These are phyloP conservation scores for Cataglyphis rosenhaueri DNA, from an alignment of 2,888 invertebrate genomes.

Conservation along the genomic window DNA sequence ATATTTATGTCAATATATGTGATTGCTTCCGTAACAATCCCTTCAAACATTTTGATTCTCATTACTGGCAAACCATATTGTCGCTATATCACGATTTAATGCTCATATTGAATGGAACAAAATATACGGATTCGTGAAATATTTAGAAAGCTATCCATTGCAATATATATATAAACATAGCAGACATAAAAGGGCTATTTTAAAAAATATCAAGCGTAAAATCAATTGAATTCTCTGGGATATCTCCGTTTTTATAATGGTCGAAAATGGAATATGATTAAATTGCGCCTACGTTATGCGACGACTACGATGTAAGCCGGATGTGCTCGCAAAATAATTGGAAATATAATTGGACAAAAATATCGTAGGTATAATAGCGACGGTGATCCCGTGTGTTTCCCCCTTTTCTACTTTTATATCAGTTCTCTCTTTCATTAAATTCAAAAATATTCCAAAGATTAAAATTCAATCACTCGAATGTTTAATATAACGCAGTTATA, in stretches of 20 bases:
- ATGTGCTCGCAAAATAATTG: constrained; percentile 55
- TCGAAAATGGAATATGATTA: constrained; percentile 50
- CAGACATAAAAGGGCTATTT: constrained; percentile 31
- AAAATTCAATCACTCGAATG: constrained; percentile 63
- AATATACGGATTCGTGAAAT: constrained; percentile 1
- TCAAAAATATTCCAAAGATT: constrained; percentile 49
- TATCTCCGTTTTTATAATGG: constrained; percentile 23
- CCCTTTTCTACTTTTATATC: constrained; percentile 47
- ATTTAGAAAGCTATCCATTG: neutral
- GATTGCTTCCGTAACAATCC: neutral
- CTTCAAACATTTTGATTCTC: neutral
- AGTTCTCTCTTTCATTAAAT: constrained; percentile 22
- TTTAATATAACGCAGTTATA: constrained; percentile 51
- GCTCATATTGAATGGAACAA: neutral
- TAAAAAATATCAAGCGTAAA: constrained; percentile 30
- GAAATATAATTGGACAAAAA: constrained; percentile 57
- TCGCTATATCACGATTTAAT: neutral
- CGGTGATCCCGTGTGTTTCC: neutral
- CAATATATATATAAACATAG: constrained; percentile 25
- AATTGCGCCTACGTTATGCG: constrained; percentile 50
- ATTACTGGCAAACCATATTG: neutral
- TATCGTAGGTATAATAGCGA: constrained; percentile 36
- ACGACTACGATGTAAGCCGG: constrained; percentile 48
- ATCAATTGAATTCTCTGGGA: constrained; percentile 22
- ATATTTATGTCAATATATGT: neutral